These are phyloP conservation scores for Potamarius usumacintae DNA, from an alignment of 2,113 vertebrate genomes.

Conservation along the genomic window DNA sequence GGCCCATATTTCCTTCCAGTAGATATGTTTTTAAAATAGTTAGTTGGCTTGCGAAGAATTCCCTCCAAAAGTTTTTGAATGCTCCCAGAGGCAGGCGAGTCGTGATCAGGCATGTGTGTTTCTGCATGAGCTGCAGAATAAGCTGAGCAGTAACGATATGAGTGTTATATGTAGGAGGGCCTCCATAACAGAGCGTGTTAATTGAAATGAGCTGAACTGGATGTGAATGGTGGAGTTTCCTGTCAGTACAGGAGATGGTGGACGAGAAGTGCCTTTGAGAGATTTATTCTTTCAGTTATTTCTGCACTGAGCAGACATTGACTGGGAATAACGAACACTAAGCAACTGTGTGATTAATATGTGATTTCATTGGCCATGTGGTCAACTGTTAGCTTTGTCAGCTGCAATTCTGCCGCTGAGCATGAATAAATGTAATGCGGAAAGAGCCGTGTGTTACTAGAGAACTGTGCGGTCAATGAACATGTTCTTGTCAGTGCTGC, in stretches of 20 bases:
- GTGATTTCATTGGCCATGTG: not conserved
- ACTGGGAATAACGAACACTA: not conserved
- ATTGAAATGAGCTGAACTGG: constrained; percentile 35
- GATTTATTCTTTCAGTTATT: constrained; percentile 21
- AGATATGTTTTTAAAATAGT: not conserved
- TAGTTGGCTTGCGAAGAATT: not conserved
- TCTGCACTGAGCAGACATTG: not conserved
- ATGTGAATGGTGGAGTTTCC: not conserved
- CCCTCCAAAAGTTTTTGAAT: not conserved
- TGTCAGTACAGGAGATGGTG: not conserved
- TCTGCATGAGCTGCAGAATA: constrained; percentile 26
- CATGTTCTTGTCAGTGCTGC: not conserved
- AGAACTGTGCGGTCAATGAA: not conserved
- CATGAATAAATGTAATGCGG: not conserved
- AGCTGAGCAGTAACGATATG: not conserved
- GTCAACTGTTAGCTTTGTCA: not conserved
- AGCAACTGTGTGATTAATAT: not conserved
- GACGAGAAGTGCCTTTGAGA: not conserved
- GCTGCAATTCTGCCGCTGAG: not conserved
- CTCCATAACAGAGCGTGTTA: constrained; percentile 32
- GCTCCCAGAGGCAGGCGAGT: not conserved
- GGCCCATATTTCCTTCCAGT: not conserved
- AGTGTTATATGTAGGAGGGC: not conserved
- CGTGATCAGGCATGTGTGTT: constrained; percentile 1
- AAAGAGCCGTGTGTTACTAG: not conserved